These are phyloP conservation scores for Zonitis immaculata DNA, from an alignment of 2,888 invertebrate genomes.

Conservation along the genomic window DNA sequence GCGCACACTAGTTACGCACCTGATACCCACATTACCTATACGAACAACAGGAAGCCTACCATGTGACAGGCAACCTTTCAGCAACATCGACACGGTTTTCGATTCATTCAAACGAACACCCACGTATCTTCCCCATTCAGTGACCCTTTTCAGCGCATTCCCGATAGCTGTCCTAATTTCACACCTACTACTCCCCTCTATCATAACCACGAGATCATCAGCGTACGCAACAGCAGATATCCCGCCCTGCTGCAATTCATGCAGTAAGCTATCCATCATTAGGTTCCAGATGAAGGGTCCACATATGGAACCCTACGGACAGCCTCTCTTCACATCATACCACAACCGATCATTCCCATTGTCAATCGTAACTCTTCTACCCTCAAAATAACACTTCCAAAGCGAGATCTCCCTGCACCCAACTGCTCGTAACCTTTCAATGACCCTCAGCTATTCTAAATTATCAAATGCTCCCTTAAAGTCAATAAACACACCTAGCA, in stretches of 20 bases:
- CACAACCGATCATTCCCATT: background rate
- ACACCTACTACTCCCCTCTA: background rate
- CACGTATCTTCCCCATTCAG: background rate
- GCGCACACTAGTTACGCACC: background rate
- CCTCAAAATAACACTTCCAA: constrained; percentile 2
- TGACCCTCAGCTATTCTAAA: constrained; percentile 3
- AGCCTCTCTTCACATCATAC: background rate
- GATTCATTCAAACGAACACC: background rate
- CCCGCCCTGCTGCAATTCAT: too few relatives aligned
- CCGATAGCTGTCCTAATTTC: background rate
- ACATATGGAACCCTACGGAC: background rate
- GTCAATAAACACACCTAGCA: constrained; percentile 12
- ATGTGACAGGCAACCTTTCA: background rate
- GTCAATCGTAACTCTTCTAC: background rate
- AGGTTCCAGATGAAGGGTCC: too few relatives aligned
- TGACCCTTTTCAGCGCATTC: background rate
- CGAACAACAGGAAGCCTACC: background rate
- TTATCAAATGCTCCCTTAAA: constrained; percentile 13
- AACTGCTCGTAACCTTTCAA: background rate
- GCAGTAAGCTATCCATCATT: background rate
- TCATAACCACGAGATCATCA: background rate
- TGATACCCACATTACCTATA: background rate
- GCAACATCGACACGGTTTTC: constrained; percentile 1
- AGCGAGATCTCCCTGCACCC: constrained; percentile 7
- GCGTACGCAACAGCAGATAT: background rate